A percentile compares a stretch with the other conserved stretches of the same genome.
Evolutionary conservation across 2,113 vertebrate genomes (phyloP).

Genomic region (Aegithalos caudatus): DNA sequence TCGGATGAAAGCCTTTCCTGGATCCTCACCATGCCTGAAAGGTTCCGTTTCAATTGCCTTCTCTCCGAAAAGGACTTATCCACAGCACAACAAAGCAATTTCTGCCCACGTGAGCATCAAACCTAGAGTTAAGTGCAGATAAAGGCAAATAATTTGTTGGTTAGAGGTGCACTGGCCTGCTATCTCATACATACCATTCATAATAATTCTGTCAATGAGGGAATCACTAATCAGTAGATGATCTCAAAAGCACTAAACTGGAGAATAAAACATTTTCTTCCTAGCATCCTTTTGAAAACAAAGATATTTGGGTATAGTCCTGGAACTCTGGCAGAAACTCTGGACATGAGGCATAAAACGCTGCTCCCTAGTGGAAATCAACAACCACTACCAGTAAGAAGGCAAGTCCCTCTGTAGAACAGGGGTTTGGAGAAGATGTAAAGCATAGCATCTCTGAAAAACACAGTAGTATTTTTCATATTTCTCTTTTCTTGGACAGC

Average conservation of each 20-base stretch:
- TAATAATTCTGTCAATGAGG: neutral
- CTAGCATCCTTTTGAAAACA: neutral
- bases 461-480: neutral
- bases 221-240: neutral
- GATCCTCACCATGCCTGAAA: neutral
- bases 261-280: neutral
- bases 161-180: neutral
- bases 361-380: neutral
- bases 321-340: neutral
- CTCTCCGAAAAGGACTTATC: neutral
- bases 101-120: neutral
- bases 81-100: neutral
- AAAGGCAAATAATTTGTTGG: neutral
- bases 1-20: neutral
- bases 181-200: neutral
- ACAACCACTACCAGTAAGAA: neutral
- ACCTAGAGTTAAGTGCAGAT: neutral
- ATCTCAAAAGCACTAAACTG: neutral
- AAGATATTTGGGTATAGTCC: neutral
- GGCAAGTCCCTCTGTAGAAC: neutral
- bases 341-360: neutral
- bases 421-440: accelerated
- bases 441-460: neutral
- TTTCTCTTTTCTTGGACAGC: neutral
- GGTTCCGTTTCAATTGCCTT: neutral